Conservation (phyloP, 2,113 vertebrate genomes). For the Oreotrochilus melanogaster region DNA sequence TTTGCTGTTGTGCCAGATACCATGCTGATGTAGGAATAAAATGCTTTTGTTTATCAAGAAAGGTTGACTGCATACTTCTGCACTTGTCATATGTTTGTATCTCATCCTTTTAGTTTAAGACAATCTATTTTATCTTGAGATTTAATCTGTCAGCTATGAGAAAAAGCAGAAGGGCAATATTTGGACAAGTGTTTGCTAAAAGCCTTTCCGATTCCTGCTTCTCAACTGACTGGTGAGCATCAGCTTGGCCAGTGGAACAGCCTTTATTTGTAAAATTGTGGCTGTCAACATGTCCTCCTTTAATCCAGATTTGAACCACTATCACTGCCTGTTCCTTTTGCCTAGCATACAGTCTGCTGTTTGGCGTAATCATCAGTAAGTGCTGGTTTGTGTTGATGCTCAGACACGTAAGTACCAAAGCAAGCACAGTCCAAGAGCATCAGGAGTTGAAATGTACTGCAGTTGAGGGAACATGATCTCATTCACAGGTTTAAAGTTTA, state of each 20-base stretch:
- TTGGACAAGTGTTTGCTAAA: neutral
- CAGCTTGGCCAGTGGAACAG: neutral
- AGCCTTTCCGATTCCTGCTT: neutral
- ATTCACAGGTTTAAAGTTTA: neutral
- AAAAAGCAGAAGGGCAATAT: neutral
- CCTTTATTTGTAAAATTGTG: neutral
- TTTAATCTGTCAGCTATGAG: neutral
- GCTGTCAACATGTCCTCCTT: neutral
- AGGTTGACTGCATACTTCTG: neutral
- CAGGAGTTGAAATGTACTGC: neutral
- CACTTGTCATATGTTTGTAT: neutral
- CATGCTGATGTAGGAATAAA: neutral
- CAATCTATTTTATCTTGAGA: neutral
- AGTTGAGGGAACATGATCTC: neutral
- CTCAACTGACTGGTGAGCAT: neutral
- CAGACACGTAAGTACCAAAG: rapidly evolving
- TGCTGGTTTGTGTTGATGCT: neutral
- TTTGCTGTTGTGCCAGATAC: neutral
- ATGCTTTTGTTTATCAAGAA: neutral
- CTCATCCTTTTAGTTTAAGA: neutral
- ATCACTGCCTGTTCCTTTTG: neutral
- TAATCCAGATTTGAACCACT: neutral
- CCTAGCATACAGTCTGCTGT: neutral
- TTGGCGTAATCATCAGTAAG: neutral
- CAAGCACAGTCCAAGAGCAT: neutral